These are phyloP conservation scores for Pyrochroa serraticornis DNA, from an alignment of 2,888 invertebrate genomes.

Conservation along the genomic window DNA sequence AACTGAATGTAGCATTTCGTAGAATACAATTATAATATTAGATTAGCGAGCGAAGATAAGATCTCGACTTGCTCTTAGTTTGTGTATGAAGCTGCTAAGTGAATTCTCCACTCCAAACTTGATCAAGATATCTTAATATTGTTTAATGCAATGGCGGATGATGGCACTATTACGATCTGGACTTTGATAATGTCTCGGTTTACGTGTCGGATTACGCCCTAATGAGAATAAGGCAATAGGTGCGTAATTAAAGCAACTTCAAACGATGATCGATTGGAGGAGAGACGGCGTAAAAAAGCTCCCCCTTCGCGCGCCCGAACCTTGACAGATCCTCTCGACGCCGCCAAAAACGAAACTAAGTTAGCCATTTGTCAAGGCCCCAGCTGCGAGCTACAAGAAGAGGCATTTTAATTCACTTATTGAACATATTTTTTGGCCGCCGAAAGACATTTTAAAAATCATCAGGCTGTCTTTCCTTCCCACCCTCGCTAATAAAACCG, in stretches of 20 bases:
- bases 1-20: conserved; percentile 59
- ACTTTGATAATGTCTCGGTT: conserved; percentile 43
- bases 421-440: conserved; percentile 58
- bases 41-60: conserved; percentile 56
- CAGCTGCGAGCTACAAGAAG: conserved; percentile 48
- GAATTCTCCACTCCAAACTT: conserved; percentile 51
- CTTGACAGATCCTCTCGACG: conserved; percentile 51
- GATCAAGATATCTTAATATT: conserved; percentile 54
- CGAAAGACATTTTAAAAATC: conserved; percentile 58
- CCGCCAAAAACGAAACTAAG: conserved; percentile 53
- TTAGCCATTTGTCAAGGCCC: conserved; percentile 58
- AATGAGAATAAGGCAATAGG: conserved; percentile 30
- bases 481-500: conserved; percentile 24
- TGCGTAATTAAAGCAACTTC: conserved; percentile 13
- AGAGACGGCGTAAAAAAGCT: conserved; percentile 9
- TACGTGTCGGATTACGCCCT: conserved; percentile 41
- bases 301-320: conserved; percentile 39
- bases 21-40: conserved; percentile 62
- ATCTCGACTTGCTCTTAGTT: conserved; percentile 47
- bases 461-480: conserved; percentile 49
- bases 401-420: conserved; percentile 59
- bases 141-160: conserved; percentile 47
- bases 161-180: conserved; percentile 42
- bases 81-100: conserved; percentile 48
- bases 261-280: conserved; percentile 18